These are phyloP conservation scores for Hippocampus guttulatus DNA, from an alignment of 2,113 vertebrate genomes.

Conservation along the genomic window DNA sequence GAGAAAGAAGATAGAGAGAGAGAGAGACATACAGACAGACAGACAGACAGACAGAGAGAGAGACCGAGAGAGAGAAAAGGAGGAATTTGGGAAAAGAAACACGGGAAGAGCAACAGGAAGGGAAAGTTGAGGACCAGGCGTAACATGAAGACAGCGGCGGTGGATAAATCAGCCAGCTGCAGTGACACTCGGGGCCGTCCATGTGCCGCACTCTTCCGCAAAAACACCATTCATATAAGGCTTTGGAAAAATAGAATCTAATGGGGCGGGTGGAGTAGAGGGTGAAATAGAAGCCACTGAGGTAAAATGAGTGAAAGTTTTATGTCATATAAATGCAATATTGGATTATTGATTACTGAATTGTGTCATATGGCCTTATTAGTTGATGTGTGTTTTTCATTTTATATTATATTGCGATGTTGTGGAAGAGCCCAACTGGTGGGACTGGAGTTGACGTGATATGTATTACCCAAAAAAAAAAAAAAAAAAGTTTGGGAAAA, in stretches of 20 bases:
- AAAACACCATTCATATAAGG: slow-evolving; percentile 70
- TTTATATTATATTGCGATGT: no score
- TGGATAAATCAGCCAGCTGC: slow-evolving; percentile 71
- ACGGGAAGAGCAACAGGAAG: slow-evolving; percentile 78
- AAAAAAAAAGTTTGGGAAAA: no score
- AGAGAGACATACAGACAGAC: slow-evolving; percentile 27
- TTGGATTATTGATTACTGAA: no score
- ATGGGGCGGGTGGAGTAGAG: not conserved
- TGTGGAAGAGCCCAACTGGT: slow-evolving; percentile 2
- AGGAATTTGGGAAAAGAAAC: slow-evolving; percentile 69
- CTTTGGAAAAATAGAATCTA: slow-evolving; percentile 35
- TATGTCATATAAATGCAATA: no score
- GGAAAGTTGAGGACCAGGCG: slow-evolving; percentile 67
- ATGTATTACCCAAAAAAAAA: no score
- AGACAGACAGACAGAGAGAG: slow-evolving; percentile 27
- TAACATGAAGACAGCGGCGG: slow-evolving; percentile 72
- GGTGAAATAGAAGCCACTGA: not conserved
- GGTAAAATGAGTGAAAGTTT: not conserved
- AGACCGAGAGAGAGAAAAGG: slow-evolving; percentile 40
- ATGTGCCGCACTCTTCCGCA: slow-evolving; percentile 64
- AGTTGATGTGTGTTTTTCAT: no score
- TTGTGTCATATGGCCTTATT: no score
- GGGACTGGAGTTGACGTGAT: not conserved
- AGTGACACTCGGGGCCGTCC: slow-evolving; percentile 57
- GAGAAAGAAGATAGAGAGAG: slow-evolving; percentile 34